Conservation (phyloP, 2,888 invertebrate species). For the Pheosia tremula region DNA sequence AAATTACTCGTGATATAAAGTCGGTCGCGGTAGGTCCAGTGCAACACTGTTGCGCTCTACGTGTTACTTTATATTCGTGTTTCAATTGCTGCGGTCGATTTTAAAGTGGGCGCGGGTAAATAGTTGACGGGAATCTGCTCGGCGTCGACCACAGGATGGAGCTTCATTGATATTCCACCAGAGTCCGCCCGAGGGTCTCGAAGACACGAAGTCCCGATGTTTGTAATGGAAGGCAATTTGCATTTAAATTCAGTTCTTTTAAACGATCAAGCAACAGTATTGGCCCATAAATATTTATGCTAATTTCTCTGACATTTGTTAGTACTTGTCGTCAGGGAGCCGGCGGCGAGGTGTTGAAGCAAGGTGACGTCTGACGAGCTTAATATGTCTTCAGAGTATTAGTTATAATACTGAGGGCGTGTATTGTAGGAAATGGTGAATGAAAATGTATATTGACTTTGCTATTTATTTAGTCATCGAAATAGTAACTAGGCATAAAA, state of each 20-base stretch:
- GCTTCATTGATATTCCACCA: slow-evolving; percentile 39
- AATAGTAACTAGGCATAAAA: not conserved
- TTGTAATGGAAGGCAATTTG: slow-evolving; percentile 45
- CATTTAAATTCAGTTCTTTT: slow-evolving; percentile 45
- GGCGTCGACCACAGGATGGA: slow-evolving; percentile 38
- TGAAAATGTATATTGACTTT: not conserved
- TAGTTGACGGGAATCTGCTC: slow-evolving; percentile 20
- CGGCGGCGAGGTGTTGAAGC: slow-evolving; percentile 9
- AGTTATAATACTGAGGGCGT: not conserved
- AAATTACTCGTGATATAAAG: slow-evolving; percentile 42
- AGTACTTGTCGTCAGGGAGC: slow-evolving; percentile 29
- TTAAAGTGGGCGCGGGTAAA: slow-evolving; percentile 23
- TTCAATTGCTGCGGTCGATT: slow-evolving; percentile 30
- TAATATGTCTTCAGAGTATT: slow-evolving; percentile 8
- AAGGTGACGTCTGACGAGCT: slow-evolving; percentile 6
- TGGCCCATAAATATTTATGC: slow-evolving; percentile 30
- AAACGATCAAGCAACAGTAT: slow-evolving; percentile 32
- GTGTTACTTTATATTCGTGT: slow-evolving; percentile 19
- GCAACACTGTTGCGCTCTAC: slow-evolving; percentile 27
- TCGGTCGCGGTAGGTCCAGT: slow-evolving; percentile 24
- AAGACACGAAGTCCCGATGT: slow-evolving; percentile 44
- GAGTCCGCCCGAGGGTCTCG: slow-evolving; percentile 37
- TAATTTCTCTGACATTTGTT: slow-evolving; percentile 28
- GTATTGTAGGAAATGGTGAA: not conserved
- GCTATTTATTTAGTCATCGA: not conserved